Percentiles rank a stretch among this genome's conserved stretches.
Conservation (phyloP, 2,113 vertebrate species). For the Micromys minutus region DNA sequence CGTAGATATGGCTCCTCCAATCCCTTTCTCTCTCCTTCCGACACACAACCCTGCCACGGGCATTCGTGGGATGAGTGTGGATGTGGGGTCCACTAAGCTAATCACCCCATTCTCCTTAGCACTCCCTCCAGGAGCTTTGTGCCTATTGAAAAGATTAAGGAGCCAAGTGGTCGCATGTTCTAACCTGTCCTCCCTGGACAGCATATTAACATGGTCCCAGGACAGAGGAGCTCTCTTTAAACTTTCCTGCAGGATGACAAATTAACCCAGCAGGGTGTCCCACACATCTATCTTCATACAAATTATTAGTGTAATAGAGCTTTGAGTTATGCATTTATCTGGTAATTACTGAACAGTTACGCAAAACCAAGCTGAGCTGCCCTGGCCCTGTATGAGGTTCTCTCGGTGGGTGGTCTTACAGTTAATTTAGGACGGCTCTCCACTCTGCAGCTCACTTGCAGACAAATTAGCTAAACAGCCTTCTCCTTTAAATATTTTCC, state of each 20-base stretch:
- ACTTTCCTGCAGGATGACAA: slow-evolving; percentile 87
- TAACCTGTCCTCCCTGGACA: slow-evolving; percentile 83
- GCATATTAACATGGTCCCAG: slow-evolving; percentile 80
- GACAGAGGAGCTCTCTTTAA: slow-evolving; percentile 83
- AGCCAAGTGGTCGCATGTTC: slow-evolving; percentile 81
- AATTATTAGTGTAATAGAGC: slow-evolving; percentile 90
- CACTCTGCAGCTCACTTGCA: slow-evolving; percentile 85
- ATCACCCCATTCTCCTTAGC: slow-evolving; percentile 78
- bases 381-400: slow-evolving; percentile 85
- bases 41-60: neutral
- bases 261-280: slow-evolving; percentile 88
- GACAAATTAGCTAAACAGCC: slow-evolving; percentile 88
- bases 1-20: neutral
- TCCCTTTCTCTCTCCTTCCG: neutral
- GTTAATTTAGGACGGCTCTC: slow-evolving; percentile 88
- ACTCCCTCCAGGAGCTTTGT: slow-evolving; percentile 79
- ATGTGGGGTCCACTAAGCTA: slow-evolving; percentile 79
- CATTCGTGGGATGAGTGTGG: slow-evolving; percentile 70
- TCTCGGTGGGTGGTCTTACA: slow-evolving; percentile 88
- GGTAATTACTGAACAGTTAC: slow-evolving; percentile 88
- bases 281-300: slow-evolving; percentile 87
- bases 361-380: slow-evolving; percentile 85
- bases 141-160: slow-evolving; percentile 85
- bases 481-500: slow-evolving; percentile 89
- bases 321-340: slow-evolving; percentile 90